phyloP scores from a whole-genome alignment of 2,888 invertebrate species.

The Acleris emargana region DNA sequence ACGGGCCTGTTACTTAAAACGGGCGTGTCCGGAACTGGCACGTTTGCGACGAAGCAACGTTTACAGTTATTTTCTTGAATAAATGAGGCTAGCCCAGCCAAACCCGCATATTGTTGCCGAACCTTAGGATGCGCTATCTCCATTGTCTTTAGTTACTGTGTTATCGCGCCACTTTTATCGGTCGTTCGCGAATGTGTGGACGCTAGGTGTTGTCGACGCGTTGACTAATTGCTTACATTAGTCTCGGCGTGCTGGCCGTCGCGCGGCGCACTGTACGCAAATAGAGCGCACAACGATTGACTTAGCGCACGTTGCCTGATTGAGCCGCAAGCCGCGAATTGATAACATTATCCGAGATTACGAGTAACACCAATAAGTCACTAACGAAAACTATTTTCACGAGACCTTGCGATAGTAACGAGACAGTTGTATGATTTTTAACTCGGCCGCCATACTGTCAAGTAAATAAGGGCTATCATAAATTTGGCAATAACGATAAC shows the following conservation, averaged over 20 bases:
- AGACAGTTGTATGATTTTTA: conserved; percentile 5
- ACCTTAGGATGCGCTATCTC: conserved; percentile 24
- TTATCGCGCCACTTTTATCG: conserved; percentile 44
- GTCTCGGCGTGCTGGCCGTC: conserved; percentile 57
- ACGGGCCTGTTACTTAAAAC: no score
- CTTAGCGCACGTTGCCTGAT: conserved; percentile 68
- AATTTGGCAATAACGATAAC: no score
- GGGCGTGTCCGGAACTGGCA: no score
- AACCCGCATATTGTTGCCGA: no score
- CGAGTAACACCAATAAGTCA: conserved; percentile 34
- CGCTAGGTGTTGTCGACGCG: conserved; percentile 67
- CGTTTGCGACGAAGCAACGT: no score
- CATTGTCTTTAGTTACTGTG: conserved; percentile 21
- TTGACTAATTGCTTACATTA: conserved; percentile 78
- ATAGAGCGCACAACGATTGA: conserved; percentile 73
- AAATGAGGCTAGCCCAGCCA: no score
- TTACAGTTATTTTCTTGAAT: no score
- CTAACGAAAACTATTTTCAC: conserved; percentile 13
- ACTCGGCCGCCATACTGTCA: no score
- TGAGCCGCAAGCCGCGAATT: conserved; percentile 6
- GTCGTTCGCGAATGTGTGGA: conserved; percentile 51
- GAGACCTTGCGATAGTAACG: conserved; percentile 22
- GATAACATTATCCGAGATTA: conserved; percentile 34
- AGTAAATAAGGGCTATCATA: no score
- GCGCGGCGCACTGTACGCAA: conserved; percentile 58